phyloP scores from a whole-genome alignment of 2,797 vertebrate genomes.

The Siniperca obscura region DNA sequence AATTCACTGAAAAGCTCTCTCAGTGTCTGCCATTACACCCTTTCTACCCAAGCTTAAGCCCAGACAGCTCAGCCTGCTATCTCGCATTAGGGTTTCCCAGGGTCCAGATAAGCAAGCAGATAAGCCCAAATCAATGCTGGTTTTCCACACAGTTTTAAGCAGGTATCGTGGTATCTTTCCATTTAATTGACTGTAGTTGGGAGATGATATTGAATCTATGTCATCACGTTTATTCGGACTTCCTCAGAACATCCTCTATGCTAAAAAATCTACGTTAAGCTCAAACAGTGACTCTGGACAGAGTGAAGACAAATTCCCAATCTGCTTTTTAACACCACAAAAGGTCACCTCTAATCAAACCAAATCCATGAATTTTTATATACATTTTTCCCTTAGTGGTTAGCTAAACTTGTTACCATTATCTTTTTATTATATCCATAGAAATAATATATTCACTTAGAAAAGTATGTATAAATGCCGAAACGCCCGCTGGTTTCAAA shows the following conservation, averaged over 20 bases:
- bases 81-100: conserved; percentile 63
- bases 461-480: conserved; percentile 6
- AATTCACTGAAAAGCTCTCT: conserved; percentile 56
- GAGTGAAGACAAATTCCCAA: not conserved
- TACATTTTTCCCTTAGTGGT: not conserved
- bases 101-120: conserved; percentile 73
- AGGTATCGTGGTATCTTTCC: conserved; percentile 57
- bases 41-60: conserved; percentile 50
- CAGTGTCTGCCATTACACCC: conserved; percentile 33
- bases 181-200: conserved; percentile 58
- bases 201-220: conserved; percentile 59
- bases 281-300: not conserved
- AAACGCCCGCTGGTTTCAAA: conserved; percentile 8
- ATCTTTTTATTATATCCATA: not conserved
- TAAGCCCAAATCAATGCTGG: conserved; percentile 68
- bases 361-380: conserved; percentile 8
- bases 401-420: conserved; percentile 3
- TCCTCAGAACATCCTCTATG: conserved; percentile 18
- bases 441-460: not conserved
- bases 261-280: conserved; percentile 23
- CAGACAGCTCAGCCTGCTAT: conserved; percentile 68
- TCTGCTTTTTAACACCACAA: conserved; percentile 22
- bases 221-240: conserved; percentile 43
- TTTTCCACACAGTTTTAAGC: conserved; percentile 61
- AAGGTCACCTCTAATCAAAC: conserved; percentile 19